phyloP scores from a whole-genome alignment of 2,888 invertebrate species.

The Lasioglossum vierecki region DNA sequence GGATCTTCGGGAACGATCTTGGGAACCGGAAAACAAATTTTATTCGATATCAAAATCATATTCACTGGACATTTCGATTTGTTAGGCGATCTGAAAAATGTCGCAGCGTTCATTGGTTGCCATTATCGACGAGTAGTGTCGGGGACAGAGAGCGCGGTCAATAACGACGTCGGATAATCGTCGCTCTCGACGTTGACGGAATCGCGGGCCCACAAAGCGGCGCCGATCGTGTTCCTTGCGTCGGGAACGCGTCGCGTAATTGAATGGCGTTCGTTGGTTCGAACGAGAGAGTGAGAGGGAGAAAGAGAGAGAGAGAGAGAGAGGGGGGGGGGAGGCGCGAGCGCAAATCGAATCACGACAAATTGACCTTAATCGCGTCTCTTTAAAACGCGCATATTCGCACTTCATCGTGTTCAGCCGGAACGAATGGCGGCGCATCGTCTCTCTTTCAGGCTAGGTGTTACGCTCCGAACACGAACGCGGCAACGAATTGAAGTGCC shows the following conservation, averaged over 20 bases:
- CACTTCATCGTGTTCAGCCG: conserved; percentile 58
- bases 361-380: conserved; percentile 67
- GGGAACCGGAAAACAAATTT: too few relatives aligned
- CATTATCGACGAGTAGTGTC: neutral
- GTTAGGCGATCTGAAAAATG: neutral
- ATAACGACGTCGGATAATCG: neutral
- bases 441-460: conserved; percentile 67
- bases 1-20: too few relatives aligned
- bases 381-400: conserved; percentile 59
- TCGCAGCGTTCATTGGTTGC: neutral
- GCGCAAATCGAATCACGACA: conserved; percentile 60
- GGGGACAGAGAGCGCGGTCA: neutral
- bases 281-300: conserved; percentile 21
- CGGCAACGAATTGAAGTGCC: conserved; percentile 70
- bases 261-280: conserved; percentile 39
- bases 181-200: neutral
- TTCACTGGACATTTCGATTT: neutral
- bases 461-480: conserved; percentile 64
- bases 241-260: conserved; percentile 29
- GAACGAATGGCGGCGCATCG: conserved; percentile 56
- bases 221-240: conserved; percentile 3
- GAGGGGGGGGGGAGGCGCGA: neutral
- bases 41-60: neutral
- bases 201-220: conserved; percentile 1
- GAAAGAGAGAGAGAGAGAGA: conserved; percentile 9